Base-by-base conservation (phyloP, 2,113 vertebrate species). In the Maccullochella peelii region DNA sequence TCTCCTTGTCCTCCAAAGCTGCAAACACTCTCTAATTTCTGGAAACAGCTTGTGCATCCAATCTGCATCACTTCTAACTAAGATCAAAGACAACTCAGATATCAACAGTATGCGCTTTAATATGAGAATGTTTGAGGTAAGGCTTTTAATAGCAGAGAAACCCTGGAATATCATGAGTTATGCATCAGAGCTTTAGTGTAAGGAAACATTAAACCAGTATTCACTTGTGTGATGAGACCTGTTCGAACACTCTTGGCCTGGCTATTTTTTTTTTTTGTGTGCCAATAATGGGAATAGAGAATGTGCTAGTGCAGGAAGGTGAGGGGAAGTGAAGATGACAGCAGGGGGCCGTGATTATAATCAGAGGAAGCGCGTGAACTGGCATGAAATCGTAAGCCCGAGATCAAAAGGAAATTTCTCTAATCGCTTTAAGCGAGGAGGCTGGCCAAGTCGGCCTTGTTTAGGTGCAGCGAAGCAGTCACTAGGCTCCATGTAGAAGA, bases 351-450 rank as follows among this genome's bases (percentile, higher is more conserved):
- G 18, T 4, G 75, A 54, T 69, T 10, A 71, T 72, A 83, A 54
- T 84, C 3, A 5, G 69, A 82, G 85, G 85, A 86, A 76, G 59
- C 86, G 71, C 0, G 47, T 73, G 77, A 86, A 74, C 15, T 68
- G 75, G 82, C 81, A 71, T 85, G 79, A 85, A 85, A 91, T 86
- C 50, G 77, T 80, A 90, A 92, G 59, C 69, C 5, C 14, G 25
- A 89, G 88, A 93, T 94, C 89, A 91, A 94, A 93, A 87, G 76
- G 73, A 89, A 80, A 85, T 25, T 5, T n/a, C 78, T 88, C 65
- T 92, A 90, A 92, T 92, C 81, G 58, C 47, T 52, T 93, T 80
- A 88, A 79, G 44, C 20, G 42, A 65, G 49, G n/a, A 36, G 49
- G 59, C 20, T 52, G 7, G 79, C 62, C 91, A 72, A 79, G 75